Percentiles rank a stretch among this genome's conserved stretches.
These are phyloP conservation scores for Sarcophaga bullata DNA, from an alignment of 1,140 invertebrate genomes.

Conservation along the genomic window DNA sequence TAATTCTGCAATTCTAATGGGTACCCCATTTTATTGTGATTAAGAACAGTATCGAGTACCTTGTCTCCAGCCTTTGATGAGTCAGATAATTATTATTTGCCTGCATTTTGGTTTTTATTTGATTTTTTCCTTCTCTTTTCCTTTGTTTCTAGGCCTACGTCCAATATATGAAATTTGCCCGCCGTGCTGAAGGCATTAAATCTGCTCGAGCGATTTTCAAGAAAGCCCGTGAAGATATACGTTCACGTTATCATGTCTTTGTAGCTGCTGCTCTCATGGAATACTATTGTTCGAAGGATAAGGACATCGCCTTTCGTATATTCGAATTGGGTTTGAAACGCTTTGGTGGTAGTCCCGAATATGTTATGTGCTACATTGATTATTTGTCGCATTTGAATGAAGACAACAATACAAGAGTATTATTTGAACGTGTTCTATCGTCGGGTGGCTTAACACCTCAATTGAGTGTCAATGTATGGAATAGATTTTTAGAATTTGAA, in stretches of 20 bases:
- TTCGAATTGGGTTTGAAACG: slow-evolving; percentile 98
- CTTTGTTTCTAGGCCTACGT: slow-evolving; percentile 85
- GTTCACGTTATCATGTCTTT: slow-evolving; percentile 91
- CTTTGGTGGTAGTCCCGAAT: slow-evolving; percentile 93
- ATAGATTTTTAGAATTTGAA: slow-evolving; percentile 97
- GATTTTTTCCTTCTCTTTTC: not conserved
- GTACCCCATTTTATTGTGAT: no score
- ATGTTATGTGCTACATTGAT: slow-evolving; percentile 95
- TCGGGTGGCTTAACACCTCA: slow-evolving; percentile 91
- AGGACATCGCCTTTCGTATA: slow-evolving; percentile 97
- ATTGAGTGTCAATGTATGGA: slow-evolving; percentile 98
- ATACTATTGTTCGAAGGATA: slow-evolving; percentile 99
- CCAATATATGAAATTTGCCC: slow-evolving; percentile 99
- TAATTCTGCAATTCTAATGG: no score
- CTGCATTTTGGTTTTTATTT: not conserved
- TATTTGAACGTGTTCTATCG: slow-evolving; percentile 96
- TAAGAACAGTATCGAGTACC: no score
- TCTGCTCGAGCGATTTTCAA: slow-evolving; percentile 95
- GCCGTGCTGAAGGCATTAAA: slow-evolving; percentile 97
- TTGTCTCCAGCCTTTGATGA: not conserved
- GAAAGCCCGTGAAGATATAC: slow-evolving; percentile 89
- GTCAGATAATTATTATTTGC: not conserved
- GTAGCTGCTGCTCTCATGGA: slow-evolving; percentile 98
- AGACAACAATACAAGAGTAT: slow-evolving; percentile 98
- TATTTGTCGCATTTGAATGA: slow-evolving; percentile 99